Base-by-base conservation (phyloP, 2,113 vertebrate species). In the Glaucomys volans region DNA sequence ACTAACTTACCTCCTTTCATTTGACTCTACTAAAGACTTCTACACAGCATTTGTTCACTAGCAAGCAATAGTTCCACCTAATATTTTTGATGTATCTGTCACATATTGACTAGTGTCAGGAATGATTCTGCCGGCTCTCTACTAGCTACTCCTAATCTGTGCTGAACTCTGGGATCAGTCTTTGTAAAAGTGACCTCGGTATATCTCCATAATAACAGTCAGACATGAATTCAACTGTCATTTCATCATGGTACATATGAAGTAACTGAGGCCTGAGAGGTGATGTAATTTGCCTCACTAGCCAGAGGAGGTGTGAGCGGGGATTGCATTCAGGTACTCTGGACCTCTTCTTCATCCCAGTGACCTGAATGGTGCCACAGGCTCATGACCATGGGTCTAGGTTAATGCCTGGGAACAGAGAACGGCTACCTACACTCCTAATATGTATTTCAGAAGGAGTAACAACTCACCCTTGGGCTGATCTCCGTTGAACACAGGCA, bases 1-100 rank as follows among this genome's bases (percentile, higher is more conserved):
- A 14, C 82, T 52, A 84, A 80, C 44, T 67, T 50, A 66, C 28
- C 67, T 89, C 28, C 82, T 90, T 90, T 92, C 69, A 32, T 50
- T 42, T 52, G 42, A n/a, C 47, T 95, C 26, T 47, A 16, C 4
- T 80, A 44, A 59, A 62, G 8, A 28, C 16, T 69, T 52, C 42
- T 92, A 37, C 22, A 42, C 8, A 52, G 8, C 32, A 14, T 67
- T 30, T 67, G 32, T 64, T 64, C 8, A 18, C 79, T 80, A 69
- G 62, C 28, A 59, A 52, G 47, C 52, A 62, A 0, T 62, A 62
- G 8, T 86, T 30, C 2, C 4, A 7, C 28, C 30, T 87, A 22
- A 35, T 72, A 42, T 88, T 95, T 85, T 40, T n/a, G 17, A 57
- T 86, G 40, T 76, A 37, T 77, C 54, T 81, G 14, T 18, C 79